Evolutionary conservation across 2,113 vertebrate species (phyloP).

Genomic region (Dermatemys mawii): DNA sequence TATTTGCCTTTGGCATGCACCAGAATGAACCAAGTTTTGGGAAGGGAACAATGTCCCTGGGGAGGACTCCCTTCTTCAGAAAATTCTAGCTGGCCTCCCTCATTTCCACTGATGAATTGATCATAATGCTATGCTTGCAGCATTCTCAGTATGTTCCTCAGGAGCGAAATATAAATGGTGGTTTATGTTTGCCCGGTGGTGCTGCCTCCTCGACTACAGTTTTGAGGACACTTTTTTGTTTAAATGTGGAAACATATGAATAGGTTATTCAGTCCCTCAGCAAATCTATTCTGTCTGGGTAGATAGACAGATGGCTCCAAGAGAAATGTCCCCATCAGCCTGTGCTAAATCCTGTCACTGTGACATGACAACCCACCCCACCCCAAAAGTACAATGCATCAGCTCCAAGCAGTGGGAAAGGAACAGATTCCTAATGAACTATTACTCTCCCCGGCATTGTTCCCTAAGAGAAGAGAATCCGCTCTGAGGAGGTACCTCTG

Average conservation of each 20-base stretch:
- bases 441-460: neutral
- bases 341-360: neutral
- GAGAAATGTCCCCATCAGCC: neutral
- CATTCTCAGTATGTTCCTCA: neutral
- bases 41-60: neutral
- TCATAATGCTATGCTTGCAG: neutral
- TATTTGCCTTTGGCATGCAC: neutral
- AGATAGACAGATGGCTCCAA: fast-evolving
- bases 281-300: neutral
- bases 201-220: neutral
- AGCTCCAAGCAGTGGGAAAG: neutral
- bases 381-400: neutral
- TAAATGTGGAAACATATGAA: neutral
- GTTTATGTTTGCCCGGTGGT: neutral
- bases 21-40: neutral
- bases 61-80: neutral
- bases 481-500: fast-evolving
- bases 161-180: neutral
- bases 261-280: neutral
- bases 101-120: neutral
- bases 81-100: neutral
- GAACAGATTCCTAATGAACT: neutral
- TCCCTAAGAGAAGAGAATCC: neutral
- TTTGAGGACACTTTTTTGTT: neutral
- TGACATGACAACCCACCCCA: too few relatives aligned